Percentiles rank a stretch among this genome's conserved stretches.
These are phyloP conservation scores for Gerris buenoi DNA, from an alignment of 1,140 invertebrate species.

Conservation along the genomic window DNA sequence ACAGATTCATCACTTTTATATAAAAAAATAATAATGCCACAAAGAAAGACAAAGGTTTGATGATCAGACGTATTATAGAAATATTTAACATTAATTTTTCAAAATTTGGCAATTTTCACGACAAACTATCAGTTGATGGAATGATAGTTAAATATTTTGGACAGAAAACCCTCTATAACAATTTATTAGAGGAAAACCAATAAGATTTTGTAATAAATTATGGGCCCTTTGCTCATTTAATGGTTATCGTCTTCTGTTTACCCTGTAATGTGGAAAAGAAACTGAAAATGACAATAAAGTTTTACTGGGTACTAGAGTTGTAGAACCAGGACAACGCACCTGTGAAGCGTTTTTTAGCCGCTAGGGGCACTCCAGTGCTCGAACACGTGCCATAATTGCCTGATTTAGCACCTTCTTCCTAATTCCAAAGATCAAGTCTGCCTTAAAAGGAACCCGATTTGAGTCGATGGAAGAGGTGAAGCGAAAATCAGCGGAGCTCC, in stretches of 20 bases:
- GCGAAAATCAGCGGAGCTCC: too few relatives aligned
- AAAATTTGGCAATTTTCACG: constrained; percentile 28
- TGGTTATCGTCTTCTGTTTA: constrained; percentile 10
- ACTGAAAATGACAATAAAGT: neutral
- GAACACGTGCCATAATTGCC: too few relatives aligned
- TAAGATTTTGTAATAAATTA: constrained; percentile 33
- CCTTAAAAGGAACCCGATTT: too few relatives aligned
- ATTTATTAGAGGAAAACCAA: constrained; percentile 33
- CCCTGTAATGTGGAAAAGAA: constrained; percentile 9
- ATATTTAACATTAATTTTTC: too few relatives aligned
- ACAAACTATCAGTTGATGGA: constrained; percentile 33
- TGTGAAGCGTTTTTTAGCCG: too few relatives aligned
- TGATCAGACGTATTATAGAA: constrained; percentile 22
- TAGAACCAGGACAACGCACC: too few relatives aligned
- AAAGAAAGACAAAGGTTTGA: constrained; percentile 26
- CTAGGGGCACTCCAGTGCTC: too few relatives aligned
- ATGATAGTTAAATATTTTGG: constrained; percentile 36
- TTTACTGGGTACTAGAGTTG: neutral
- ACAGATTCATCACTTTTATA: constrained; percentile 20
- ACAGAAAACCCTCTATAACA: constrained; percentile 32
- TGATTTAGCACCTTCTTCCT: too few relatives aligned
- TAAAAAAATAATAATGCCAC: constrained; percentile 18
- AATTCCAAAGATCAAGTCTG: too few relatives aligned
- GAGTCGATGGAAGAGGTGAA: too few relatives aligned
- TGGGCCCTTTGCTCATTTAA: constrained; percentile 20